Base-by-base conservation (phyloP, 2,113 vertebrate species). In the Irena cyanogastra region DNA sequence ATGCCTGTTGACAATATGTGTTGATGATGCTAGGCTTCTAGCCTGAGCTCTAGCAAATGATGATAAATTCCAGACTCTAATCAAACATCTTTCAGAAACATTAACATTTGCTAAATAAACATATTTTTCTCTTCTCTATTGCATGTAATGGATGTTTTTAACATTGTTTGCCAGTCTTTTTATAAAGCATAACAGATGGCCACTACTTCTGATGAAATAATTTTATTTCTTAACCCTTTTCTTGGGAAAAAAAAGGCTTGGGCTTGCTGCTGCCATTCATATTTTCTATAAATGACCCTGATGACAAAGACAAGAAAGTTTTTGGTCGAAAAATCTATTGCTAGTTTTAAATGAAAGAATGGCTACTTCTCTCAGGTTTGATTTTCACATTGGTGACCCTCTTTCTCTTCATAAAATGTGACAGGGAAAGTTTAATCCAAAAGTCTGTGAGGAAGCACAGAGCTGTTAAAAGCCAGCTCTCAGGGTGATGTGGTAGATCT, bases 81-180 rank as follows among this genome's bases (percentile, higher is more conserved):
- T 89, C 37, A 91, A 85, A 76, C 26, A 49, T 80, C 59, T 90
- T 91, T 87, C 66, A 77, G 79, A 85, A 87, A 90, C 82, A 82
- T 89, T 91, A 90, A 60, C 44, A 30, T 96, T 96, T 77, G n/a
- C 47, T 91, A 91, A 93, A 80, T 52, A 93, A 93, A 79, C 30
- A 50, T 42, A 16, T 94, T 95, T 88, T 83, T 30, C 37, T 90
- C 12, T 85, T 89, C 60, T 68, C 37, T 89, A 9, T 69, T 85
- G 26, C 24, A 28, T 16, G 10, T 50, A 88, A 89, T 79, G 33
- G 35, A 76, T 83, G 50, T 70, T 93, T 93, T 79, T 85, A 91
- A 83, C 50, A 37, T 47, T 72, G 37, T 87, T 94, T 79, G 23
- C n/a, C 33, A 74, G 54, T 70, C 70, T 76, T 75, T 94, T 81